Evolutionary conservation across 1,140 invertebrate genomes (phyloP), one percentile per base, ranked within the genome.

Genomic region (Cephus cinctus): DNA sequence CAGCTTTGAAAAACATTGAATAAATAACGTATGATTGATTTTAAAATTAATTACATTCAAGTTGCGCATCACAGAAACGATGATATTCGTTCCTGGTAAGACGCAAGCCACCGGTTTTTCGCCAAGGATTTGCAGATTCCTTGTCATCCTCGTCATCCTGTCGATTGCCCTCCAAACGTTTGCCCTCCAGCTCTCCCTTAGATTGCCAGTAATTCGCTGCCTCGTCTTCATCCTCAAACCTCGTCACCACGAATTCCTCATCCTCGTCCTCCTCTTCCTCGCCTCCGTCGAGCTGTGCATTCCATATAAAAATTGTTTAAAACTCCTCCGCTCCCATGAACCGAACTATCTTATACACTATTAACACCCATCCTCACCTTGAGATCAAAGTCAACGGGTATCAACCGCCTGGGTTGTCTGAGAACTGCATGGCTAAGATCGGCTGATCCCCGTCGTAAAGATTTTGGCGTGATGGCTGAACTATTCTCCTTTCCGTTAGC

Each of bases 61-160:
- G 79, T 59, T 85, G 85, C 55, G 81, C 79, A 76, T 88, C 86
- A 73, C 83, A 87, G 76, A 86, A 87, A 68, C 83, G 83, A 67
- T 87, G 85, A 69, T 87, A 87, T 64, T 89, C 87, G 66, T 86
- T 83, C 63, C 83, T 79, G 3, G 83, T 84, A 54, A 84, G 78
- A 57, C 78, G 70, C 12, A 75, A 59, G 32, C 63, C 68, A 65
- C 82, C 81, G 40, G 81, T 83, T 57, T 78, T 76, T 47, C 78
- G 80, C 82, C 82, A 83, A 18, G 81, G 82, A 71, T 84, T 84
- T 4, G 81, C 73, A 20, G 79, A 77, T 30, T 80, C 51, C 3
- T 55, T 56, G 16, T 71, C 69, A 8, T 53, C 49, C 4, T 66
- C 66, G 3, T 71, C 69, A 6, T 72, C 69, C 9, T 52, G 52